phyloP scores from a whole-genome alignment of 1,140 invertebrate species.

The Penaeus indicus region DNA sequence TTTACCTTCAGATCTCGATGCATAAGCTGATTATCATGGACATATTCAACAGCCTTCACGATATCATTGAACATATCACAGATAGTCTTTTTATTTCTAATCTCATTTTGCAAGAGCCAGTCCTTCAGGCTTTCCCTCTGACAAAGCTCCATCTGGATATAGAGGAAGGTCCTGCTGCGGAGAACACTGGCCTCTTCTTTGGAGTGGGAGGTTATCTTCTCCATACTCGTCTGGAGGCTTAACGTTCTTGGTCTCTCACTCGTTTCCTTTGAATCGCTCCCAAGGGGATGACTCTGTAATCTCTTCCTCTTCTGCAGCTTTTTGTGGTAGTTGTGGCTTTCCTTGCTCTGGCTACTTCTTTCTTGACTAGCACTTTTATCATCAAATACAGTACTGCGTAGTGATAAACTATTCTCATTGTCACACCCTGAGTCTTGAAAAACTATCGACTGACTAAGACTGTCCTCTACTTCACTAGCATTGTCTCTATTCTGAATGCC shows the following conservation, averaged over 20 bases:
- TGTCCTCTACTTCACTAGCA: not conserved
- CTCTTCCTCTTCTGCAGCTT: slow-evolving; percentile 8
- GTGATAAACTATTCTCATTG: not conserved
- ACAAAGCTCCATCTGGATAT: slow-evolving; percentile 98
- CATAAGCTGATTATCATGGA: slow-evolving; percentile 91
- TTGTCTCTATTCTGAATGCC: not conserved
- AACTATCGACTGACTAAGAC: slow-evolving; percentile 1
- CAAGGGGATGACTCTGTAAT: slow-evolving; percentile 10
- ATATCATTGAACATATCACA: slow-evolving; percentile 92
- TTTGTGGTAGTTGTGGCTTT: not conserved
- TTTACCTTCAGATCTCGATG: slow-evolving; percentile 92
- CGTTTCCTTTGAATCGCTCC: not conserved
- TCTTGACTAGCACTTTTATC: slow-evolving; percentile 1
- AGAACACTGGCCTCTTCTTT: not conserved
- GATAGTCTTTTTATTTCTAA: slow-evolving; percentile 73
- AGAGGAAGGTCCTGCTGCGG: slow-evolving; percentile 77
- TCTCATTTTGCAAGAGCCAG: slow-evolving; percentile 80
- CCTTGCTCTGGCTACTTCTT: slow-evolving; percentile 9
- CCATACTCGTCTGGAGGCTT: not conserved
- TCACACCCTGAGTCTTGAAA: not conserved
- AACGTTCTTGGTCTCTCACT: slow-evolving; percentile 36
- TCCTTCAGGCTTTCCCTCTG: slow-evolving; percentile 89
- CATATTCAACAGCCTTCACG: slow-evolving; percentile 93
- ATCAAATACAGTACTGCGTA: not conserved
- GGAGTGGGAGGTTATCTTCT: not conserved